Base-by-base conservation (phyloP, 2,113 vertebrate species). In the Platichthys stellatus region DNA sequence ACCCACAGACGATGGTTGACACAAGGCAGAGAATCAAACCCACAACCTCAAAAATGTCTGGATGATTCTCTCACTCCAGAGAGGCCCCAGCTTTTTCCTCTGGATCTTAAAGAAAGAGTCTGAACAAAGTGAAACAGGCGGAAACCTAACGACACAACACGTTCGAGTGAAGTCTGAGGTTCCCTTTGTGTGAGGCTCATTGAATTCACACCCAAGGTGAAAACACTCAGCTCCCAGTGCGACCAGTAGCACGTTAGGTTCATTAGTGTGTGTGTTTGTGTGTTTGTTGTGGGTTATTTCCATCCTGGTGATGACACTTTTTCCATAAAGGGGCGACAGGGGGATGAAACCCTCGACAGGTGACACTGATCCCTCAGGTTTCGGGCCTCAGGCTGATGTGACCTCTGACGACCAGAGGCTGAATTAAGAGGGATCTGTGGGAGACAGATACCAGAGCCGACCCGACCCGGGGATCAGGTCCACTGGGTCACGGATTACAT, bases 351-450 rank as follows among this genome's bases (percentile, higher is more conserved):
- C 76, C 47, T 40, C 0, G 67, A 88, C 88, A 91, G 90, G 83
- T 90, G 90, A 81, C 62, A 11, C 75, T 81, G 85, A 88, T 88
- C 88, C 65, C 0, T 63, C 76, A 72, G 77, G 84, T 87, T 60
- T 26, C 80, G 58, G 5, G 57, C 21, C 63, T 62, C 59, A 9
- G 60, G 31, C 38, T 45, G 58, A 72, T 58, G 64, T 65, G 72
- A 84, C 76, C 75, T 82, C 75, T 76, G 72, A 74, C 58, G 5
- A 13, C 12, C 64, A 63, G 57, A 38, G 72, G 26, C 24, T 58
- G 20, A 74, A 62, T 74, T n/a, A 71, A 40, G 60, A 20, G 7
- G n/a, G 75, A 73, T 78, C 67, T 76, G 45, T 26, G 47, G 45
- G 60, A 60, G 63, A 72, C 75, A 60, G 63, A 72, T 69, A 40